Base-by-base conservation (phyloP, 1,140 invertebrate genomes). In the Bombus impatiens region DNA sequence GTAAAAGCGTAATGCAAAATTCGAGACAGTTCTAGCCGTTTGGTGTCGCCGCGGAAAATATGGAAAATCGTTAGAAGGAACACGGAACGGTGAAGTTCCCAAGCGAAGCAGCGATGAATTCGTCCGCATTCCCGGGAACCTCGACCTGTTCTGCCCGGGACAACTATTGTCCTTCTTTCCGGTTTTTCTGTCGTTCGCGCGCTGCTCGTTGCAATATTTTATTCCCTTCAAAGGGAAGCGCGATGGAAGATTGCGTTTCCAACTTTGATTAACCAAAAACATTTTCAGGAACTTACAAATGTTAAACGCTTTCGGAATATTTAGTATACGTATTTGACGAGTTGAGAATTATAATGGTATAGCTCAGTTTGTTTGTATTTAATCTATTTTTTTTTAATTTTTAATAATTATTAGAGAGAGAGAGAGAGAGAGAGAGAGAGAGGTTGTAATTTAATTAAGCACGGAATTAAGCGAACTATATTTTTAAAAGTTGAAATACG, bases 41-140 rank as follows among this genome's bases (percentile, higher is more conserved):
- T 76, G 47, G 9, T 68, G 79, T 77, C 44, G 79, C 59, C 62
- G 79, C 67, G 84, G 86, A 88, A 90, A 90, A 82, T 90, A 90
- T 90, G 89, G 87, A 91, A 90, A 91, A 91, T 91, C 89, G 89
- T 91, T 91, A 91, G 83, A 88, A 91, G 89, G 88, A 88, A 86
- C 84, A 76, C 71, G 87, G 80, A 81, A 90, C 82, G 82, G 70
- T 68, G 86, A 65, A 86, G 78, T 86, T 86, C 71, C 76, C 74
- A 71, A 37, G 67, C 59, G 25, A 75, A 67, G 12, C 65, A 57
- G 88, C 88, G 44, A 90, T 90, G 86, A 90, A 78, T 83, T 90
- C 70, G 89, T 81, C 86, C 72, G 53, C 53, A 57, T 85, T 71
- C 62, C 68, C 62, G 74, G 62, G 25, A 22, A 72, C 62, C 65